Percentiles rank a stretch among this genome's conserved stretches.
Evolutionary conservation across 2,113 vertebrate species (phyloP).

Genomic region (Ciconia boyciana): DNA sequence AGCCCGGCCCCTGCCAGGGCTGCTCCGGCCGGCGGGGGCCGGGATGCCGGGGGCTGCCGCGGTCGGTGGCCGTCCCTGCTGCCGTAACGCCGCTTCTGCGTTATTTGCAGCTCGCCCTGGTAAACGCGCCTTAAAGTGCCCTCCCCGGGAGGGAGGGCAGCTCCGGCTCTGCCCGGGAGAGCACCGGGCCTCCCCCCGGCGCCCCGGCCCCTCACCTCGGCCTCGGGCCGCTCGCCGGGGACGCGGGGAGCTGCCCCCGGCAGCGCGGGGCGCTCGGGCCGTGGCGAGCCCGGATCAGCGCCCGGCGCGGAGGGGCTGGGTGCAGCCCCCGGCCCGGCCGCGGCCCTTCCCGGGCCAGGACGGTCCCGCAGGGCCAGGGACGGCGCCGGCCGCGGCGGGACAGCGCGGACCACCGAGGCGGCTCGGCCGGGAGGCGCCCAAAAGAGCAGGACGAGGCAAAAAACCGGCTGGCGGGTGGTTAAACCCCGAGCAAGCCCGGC

Average conservation of each 20-base stretch:
- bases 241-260: background rate
- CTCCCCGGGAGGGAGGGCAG: background rate
- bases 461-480: background rate
- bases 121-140: background rate
- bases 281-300: too few species aligned
- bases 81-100: background rate
- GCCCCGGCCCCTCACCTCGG: background rate
- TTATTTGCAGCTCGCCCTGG: background rate
- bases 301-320: background rate
- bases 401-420: rapidly evolving
- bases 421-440: background rate
- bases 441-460: background rate
- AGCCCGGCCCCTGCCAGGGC: too few species aligned
- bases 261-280: too few species aligned
- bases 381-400: background rate
- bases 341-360: rapidly evolving
- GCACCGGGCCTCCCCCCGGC: background rate
- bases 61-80: background rate
- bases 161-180: too few species aligned
- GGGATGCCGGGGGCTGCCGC: too few species aligned
- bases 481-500: background rate
- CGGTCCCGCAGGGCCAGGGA: rapidly evolving
- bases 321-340: background rate
- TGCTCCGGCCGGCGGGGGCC: too few species aligned
- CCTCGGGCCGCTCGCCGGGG: background rate